Evolutionary conservation across 2,888 invertebrate genomes (phyloP).

Genomic region (Tenthredo scrophulariae): DNA sequence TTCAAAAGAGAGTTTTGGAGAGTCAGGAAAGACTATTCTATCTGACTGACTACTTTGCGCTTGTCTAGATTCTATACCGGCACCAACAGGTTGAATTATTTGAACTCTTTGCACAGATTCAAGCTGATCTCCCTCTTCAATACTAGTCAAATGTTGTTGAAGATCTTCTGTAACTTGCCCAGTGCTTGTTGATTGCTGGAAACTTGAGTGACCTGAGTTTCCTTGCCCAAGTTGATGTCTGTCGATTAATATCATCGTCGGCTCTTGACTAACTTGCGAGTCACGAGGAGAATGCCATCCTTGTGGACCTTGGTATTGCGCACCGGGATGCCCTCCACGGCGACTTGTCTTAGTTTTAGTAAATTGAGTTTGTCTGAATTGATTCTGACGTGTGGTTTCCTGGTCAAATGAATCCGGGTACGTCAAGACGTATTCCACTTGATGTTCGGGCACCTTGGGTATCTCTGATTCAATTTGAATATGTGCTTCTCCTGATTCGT

Average conservation of each 20-base stretch:
- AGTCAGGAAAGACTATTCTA: constrained; percentile 40
- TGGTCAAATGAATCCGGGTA: neutral
- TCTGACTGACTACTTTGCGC: neutral
- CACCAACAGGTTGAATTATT: constrained; percentile 60
- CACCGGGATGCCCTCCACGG: neutral
- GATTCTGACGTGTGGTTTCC: neutral
- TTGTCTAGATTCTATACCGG: constrained; percentile 30
- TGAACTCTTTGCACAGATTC: constrained; percentile 57
- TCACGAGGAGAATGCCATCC: neutral
- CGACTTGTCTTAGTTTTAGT: constrained; percentile 11
- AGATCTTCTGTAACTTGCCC: neutral
- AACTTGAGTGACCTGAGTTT: neutral
- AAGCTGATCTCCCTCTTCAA: neutral
- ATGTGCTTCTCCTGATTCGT: neutral
- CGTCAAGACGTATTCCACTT: neutral
- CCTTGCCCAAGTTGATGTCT: constrained; percentile 44
- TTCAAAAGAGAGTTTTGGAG: constrained; percentile 41
- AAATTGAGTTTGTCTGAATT: neutral
- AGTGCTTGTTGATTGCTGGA: neutral
- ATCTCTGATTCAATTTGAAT: neutral
- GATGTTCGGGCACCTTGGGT: neutral
- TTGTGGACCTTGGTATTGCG: neutral
- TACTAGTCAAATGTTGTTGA: neutral
- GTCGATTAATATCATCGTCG: neutral
- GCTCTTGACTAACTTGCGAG: neutral